phyloP scores from a whole-genome alignment of 2,113 vertebrate species.

The Rhynchomys soricoides region DNA sequence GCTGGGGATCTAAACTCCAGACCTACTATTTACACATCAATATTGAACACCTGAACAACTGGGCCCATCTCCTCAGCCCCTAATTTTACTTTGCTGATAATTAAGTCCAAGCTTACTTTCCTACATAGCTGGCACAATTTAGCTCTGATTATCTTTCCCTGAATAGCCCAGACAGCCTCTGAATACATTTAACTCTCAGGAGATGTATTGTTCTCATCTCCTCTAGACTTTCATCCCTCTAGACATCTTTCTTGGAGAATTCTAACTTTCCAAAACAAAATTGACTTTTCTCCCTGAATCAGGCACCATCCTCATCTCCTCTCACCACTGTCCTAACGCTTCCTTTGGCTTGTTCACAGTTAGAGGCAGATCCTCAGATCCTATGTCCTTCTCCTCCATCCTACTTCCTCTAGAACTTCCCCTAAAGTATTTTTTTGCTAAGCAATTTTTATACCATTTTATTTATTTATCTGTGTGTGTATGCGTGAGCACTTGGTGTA shows the following conservation, averaged over 20 bases:
- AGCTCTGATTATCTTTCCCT: neutral
- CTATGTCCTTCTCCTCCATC: neutral
- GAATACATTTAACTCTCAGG: neutral
- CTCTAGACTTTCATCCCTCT: neutral
- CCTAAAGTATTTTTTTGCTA: neutral
- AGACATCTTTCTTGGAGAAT: neutral
- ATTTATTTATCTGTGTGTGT: neutral
- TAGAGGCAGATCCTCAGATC: neutral
- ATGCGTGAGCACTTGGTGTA: neutral
- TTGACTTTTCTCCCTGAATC: neutral
- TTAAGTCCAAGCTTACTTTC: conserved; percentile 5
- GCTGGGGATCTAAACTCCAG: neutral
- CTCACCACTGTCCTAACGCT: neutral
- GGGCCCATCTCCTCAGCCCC: neutral
- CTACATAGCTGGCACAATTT: neutral
- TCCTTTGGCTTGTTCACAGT: neutral
- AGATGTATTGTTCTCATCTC: neutral
- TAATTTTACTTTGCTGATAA: neutral
- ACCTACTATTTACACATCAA: neutral
- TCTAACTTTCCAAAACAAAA: neutral
- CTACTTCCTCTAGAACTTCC: neutral
- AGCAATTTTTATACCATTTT: neutral
- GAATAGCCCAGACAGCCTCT: neutral
- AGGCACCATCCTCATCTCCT: neutral
- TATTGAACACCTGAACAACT: neutral